Evolutionary conservation across 2,888 invertebrate genomes (phyloP).

Genomic region (Atherix ibis): DNA sequence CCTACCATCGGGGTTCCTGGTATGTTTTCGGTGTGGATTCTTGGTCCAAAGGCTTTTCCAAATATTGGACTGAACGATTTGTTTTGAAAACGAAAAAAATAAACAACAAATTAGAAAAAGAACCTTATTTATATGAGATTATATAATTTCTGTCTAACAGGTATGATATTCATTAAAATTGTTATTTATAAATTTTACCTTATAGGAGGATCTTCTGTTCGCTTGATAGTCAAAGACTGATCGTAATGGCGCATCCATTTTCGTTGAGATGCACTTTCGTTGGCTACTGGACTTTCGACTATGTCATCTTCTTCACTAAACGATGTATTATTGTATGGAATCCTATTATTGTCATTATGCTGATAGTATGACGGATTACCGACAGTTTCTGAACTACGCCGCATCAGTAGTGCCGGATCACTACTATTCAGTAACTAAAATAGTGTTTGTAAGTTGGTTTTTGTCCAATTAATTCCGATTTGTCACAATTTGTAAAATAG

Average conservation of each 20-base stretch:
- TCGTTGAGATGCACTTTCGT: constrained; percentile 5
- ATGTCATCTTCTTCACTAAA: constrained; percentile 12
- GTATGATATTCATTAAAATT: too few species aligned
- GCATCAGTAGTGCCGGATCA: constrained; percentile 7
- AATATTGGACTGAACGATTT: constrained; percentile 22
- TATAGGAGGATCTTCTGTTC: constrained; percentile 2
- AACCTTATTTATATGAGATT: not conserved
- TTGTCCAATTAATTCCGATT: too few species aligned
- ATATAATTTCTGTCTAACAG: not conserved
- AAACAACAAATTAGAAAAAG: not conserved
- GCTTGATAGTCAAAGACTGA: constrained; percentile 6
- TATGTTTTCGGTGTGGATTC: constrained; percentile 30
- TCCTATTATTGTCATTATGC: constrained; percentile 9
- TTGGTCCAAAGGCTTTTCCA: constrained; percentile 38
- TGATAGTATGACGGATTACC: constrained; percentile 9
- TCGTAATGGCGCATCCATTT: constrained; percentile 9
- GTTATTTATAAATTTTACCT: constrained; percentile 3
- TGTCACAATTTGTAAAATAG: too few species aligned
- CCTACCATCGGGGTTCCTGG: constrained; percentile 31
- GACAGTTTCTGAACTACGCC: constrained; percentile 12
- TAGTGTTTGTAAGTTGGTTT: not conserved
- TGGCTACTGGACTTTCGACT: constrained; percentile 9
- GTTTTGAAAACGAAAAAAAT: too few species aligned
- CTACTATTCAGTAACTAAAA: constrained; percentile 6
- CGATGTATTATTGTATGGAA: too few species aligned